Evolutionary conservation across 1,140 invertebrate species (phyloP).

Genomic region (Drosophila lini): DNA sequence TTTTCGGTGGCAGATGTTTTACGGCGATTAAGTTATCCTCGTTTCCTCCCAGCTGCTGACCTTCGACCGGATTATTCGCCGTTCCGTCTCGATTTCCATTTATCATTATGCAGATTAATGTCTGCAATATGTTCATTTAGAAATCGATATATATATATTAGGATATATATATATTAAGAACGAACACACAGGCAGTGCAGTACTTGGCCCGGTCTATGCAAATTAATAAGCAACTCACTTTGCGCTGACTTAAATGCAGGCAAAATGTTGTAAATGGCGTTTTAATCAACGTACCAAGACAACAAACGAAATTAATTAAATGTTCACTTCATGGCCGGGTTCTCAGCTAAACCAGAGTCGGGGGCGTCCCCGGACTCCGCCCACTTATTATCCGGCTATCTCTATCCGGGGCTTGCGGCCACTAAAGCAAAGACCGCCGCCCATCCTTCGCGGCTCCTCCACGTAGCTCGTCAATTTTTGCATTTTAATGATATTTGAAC

Average conservation of each 20-base stretch:
- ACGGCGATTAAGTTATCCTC: constrained; percentile 37
- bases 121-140: constrained; percentile 46
- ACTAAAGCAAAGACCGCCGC: constrained; percentile 1
- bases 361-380: constrained; percentile 1
- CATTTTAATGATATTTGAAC: constrained; percentile 80
- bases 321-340: constrained; percentile 56
- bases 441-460: constrained; percentile 22
- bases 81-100: constrained; percentile 33
- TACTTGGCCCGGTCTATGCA: constrained; percentile 21
- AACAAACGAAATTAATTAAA: constrained; percentile 79
- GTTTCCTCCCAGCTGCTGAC: constrained; percentile 13
- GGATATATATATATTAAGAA: neutral
- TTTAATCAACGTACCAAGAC: constrained; percentile 69
- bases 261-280: constrained; percentile 73
- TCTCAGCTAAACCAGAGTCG: constrained; percentile 16
- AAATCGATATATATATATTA: constrained; percentile 11
- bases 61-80: constrained; percentile 16
- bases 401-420: constrained; percentile 4
- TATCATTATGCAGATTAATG: constrained; percentile 39
- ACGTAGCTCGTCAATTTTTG: constrained; percentile 73
- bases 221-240: constrained; percentile 74
- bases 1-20: constrained; percentile 37
- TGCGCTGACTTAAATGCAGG: constrained; percentile 54
- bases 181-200: neutral
- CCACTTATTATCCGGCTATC: constrained; percentile 25